Evolutionary conservation across 2,888 invertebrate species (phyloP), one percentile per base, ranked within the genome.

Genomic region (Cylloceria caligata): DNA sequence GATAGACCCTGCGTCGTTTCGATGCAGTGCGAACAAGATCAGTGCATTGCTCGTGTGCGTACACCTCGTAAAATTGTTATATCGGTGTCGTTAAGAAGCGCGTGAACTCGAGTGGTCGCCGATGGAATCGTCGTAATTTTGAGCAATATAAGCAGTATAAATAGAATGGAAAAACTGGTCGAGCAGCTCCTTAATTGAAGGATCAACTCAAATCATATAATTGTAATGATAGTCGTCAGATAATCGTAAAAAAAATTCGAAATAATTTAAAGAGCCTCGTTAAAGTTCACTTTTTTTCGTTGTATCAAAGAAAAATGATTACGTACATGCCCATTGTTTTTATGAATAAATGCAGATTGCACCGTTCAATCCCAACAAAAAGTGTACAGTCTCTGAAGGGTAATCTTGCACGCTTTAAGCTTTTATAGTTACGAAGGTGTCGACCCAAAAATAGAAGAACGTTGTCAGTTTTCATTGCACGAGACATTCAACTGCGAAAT

Each of bases 71-170:
- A 76, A 76, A 69, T 62, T 69, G 47, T 76, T 75, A 62, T 76
- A 76, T 76, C 76, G 62, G 69, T 71, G 69, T 71, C 69, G 69
- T 77, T 77, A 77, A 39, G 77, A 30, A 39, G 24, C 65, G 45
- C 64, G 55, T 27, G 47, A 65, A 75, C 30, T 69, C 52, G 57
- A 49, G 55, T 55, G 36, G 16, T 16, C n/a, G 16, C 16, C 45
- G 45, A 16, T 2, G 45, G n/a, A 2, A 13, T 30, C n/a, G n/a
- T n/a, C n/a, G n/a, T 30, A 30, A 16, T 47, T 47, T 16, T 16
- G 52, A 55, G 57, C 45, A 27, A n/a, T 67, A n/a, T n/a, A n/a
- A 60, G 67, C 49, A 49, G 65, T 65, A 24, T 24, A 65, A 27
- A 11, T 2, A n/a, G 7, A 67, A 30, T 30, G 16, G 16, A 47